These are phyloP conservation scores for Euphydryas editha DNA, from an alignment of 2,888 invertebrate genomes.

Conservation along the genomic window DNA sequence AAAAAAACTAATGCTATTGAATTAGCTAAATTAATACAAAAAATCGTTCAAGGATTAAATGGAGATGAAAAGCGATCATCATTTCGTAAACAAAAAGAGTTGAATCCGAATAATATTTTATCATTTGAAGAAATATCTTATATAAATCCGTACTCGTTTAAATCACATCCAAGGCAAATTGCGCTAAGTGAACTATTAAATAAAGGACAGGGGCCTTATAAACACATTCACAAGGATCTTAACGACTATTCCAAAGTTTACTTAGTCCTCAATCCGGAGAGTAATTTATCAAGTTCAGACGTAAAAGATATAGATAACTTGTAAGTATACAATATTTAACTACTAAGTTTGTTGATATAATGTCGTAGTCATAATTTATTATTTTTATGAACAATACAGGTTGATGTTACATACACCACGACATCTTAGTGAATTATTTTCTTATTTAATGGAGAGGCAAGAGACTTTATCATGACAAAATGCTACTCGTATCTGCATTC, in stretches of 20 bases:
- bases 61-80: not conserved
- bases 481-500: too few species aligned
- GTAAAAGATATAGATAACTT: conserved; percentile 50
- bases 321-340: conserved; percentile 54
- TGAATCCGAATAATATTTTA: not conserved
- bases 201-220: conserved; percentile 11
- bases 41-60: conserved; percentile 9
- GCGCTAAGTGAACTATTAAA: conserved; percentile 15
- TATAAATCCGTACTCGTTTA: conserved; percentile 22
- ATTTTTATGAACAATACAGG: too few species aligned
- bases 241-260: conserved; percentile 61
- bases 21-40: conserved; percentile 2
- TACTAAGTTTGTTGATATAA: too few species aligned
- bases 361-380: too few species aligned
- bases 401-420: too few species aligned
- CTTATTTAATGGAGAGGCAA: too few species aligned
- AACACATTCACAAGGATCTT: conserved; percentile 28
- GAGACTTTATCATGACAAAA: too few species aligned
- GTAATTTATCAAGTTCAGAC: conserved; percentile 45
- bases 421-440: too few species aligned
- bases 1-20: not conserved
- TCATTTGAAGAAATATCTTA: conserved; percentile 13
- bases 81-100: not conserved
- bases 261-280: conserved; percentile 58
- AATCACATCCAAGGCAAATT: conserved; percentile 13